These are phyloP conservation scores for Antedon mediterranea DNA, from an alignment of 53 echinoderm and acorn worm species.

Conservation along the genomic window DNA sequence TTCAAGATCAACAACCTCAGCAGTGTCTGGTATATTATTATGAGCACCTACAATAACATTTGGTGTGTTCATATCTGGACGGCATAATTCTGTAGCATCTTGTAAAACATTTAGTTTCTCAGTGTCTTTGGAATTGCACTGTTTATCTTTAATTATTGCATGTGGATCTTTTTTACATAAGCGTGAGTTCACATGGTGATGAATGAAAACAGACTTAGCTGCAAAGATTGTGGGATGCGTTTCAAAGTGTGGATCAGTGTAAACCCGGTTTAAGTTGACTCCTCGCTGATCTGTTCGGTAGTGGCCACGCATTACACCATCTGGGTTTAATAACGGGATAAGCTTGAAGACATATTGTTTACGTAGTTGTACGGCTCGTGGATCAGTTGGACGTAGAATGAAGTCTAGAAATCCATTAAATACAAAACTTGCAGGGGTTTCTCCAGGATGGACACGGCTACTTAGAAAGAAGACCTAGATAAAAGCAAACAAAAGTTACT, in stretches of 20 bases:
- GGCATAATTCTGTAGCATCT: not conserved
- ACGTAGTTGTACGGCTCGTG: constrained; percentile 76
- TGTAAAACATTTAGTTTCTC: not conserved
- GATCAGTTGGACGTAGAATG: constrained; percentile 76
- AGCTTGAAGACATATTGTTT: constrained; percentile 83
- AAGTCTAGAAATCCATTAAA: constrained; percentile 97
- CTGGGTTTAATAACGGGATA: constrained; percentile 86
- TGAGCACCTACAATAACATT: not conserved
- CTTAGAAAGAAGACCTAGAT: constrained; percentile 70
- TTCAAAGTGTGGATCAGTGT: constrained; percentile 57
- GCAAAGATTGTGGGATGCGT: constrained; percentile 84
- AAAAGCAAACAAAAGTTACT: no score
- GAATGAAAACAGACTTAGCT: constrained; percentile 47
- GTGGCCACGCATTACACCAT: constrained; percentile 83
- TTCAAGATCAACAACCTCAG: not conserved
- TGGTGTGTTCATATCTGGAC: not conserved
- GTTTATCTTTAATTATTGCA: not conserved
- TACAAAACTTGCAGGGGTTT: constrained; percentile 90
- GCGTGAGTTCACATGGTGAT: constrained; percentile 70
- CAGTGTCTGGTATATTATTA: not conserved
- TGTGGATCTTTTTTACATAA: not conserved
- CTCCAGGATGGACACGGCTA: constrained; percentile 89
- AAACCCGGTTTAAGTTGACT: constrained; percentile 77
- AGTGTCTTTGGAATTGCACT: not conserved
- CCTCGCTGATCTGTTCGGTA: constrained; percentile 89